Conservation (phyloP, 2,888 invertebrate species). For the Dione vanillae region DNA sequence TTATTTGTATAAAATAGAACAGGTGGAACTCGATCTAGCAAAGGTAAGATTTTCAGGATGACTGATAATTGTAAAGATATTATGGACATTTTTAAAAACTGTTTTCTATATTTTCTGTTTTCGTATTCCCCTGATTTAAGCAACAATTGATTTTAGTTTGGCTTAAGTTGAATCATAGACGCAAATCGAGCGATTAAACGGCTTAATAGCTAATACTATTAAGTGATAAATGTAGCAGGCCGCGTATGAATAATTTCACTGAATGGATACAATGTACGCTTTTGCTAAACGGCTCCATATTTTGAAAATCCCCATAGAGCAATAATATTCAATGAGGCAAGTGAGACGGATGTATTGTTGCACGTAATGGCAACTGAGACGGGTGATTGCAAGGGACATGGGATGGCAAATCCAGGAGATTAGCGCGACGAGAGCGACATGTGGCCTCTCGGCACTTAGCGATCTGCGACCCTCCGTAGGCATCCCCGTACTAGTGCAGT, state of each 20-base stretch:
- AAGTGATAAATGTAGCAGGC: conserved; percentile 82
- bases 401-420: conserved; percentile 83
- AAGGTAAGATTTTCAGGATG: too few species aligned
- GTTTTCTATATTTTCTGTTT: neutral
- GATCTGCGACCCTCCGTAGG: conserved; percentile 61
- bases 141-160: neutral
- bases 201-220: conserved; percentile 83
- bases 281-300: conserved; percentile 84
- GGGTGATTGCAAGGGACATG: conserved; percentile 68
- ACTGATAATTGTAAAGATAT: too few species aligned
- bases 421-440: conserved; percentile 83
- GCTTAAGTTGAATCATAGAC: conserved; percentile 57
- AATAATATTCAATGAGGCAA: conserved; percentile 83
- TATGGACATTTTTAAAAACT: neutral
- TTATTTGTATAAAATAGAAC: neutral
- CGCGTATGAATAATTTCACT: conserved; percentile 82
- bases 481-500: conserved; percentile 48
- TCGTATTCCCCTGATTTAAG: neutral
- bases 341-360: conserved; percentile 70
- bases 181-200: conserved; percentile 81
- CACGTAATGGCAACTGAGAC: conserved; percentile 61
- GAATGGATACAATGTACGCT: conserved; percentile 83
- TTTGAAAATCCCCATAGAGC: conserved; percentile 84
- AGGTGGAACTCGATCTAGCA: neutral
- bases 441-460: conserved; percentile 82